A percentile compares a stretch with the other conserved stretches of the same genome.
Evolutionary conservation across 2,797 vertebrate species (phyloP).

Genomic region (Chiloscyllium punctatum): DNA sequence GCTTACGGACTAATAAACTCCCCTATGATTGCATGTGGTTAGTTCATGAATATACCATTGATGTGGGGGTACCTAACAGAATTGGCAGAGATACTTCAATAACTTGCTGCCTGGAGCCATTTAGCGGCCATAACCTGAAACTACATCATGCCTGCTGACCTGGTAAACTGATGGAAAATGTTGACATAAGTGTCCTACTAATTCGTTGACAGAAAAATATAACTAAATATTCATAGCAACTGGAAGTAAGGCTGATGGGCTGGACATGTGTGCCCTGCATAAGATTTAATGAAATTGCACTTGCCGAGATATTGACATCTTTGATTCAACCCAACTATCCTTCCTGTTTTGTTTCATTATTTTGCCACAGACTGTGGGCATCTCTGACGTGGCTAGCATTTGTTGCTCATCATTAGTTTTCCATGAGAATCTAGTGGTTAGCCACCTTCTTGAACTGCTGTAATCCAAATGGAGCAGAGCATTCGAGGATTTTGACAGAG

Average conservation of each 20-base stretch:
- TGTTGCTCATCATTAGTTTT: neutral
- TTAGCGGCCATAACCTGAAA: neutral
- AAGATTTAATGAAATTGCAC: neutral
- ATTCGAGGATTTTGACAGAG: neutral
- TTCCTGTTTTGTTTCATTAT: no score
- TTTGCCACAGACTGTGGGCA: neutral
- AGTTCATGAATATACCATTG: neutral
- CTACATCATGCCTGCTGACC: neutral
- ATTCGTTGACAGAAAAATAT: neutral
- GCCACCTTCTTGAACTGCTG: neutral
- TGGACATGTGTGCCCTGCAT: no score
- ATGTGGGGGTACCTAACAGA: neutral
- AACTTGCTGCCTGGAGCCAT: neutral
- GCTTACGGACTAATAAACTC: neutral
- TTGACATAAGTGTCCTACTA: neutral
- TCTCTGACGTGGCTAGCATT: neutral
- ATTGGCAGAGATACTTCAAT: neutral
- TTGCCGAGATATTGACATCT: neutral
- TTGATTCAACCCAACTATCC: no score
- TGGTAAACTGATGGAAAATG: neutral
- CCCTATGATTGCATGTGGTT: neutral
- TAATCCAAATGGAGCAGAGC: neutral
- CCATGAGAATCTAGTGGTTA: neutral
- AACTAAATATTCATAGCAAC: neutral
- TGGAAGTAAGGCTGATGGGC: neutral